Base-by-base conservation (phyloP, 2,113 vertebrate genomes). In the Oceanodroma tethys region DNA sequence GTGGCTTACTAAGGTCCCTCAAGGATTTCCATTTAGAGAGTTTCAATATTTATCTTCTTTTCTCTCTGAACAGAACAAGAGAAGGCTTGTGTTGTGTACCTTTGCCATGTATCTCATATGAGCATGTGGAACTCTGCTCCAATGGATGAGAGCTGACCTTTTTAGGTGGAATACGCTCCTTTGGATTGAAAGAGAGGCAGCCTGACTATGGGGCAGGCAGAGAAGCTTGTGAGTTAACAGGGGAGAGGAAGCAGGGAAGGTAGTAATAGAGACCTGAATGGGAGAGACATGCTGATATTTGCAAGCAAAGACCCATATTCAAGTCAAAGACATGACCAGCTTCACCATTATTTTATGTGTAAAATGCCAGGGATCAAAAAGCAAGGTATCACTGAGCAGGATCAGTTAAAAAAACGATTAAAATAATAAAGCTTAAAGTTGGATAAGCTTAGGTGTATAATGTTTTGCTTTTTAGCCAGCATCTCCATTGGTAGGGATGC, bases 71-170 rank as follows among this genome's bases (percentile, higher is more conserved):
- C 34, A 65, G n/a, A 79, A 27, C 15, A 65, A 21, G 36, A 29
- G 26, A 26, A 56, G 17, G 53, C 26, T 86, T 65, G 21, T 84
- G 25, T 58, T 38, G 21, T 22, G 15, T 73, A 45, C 45, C 7
- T 81, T 78, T 30, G 19, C 45, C 8, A 2, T 0, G 0, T 71
- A 16, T 43, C 60, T 88, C 17, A 2, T 6, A 7, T 59, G 22
- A 78, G 18, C 18, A 16, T 1, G 2, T 52, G 36, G 59, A 88
- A n/a, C 56, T 47, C 1, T 1, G 45, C 36, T 74, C 9, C 42
- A 5, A 43, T 72, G 27, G 40, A 62, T 67, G 29, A 50, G 7
- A 42, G 34, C 16, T 75, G 74, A 67, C 14, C 6, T 81, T 65
- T 68, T 74, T 74, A 58, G 10, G 5, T 50, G 48, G 25, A 72